These are phyloP conservation scores for Coreius guichenoti DNA, from an alignment of 2,797 vertebrate species.

Conservation along the genomic window DNA sequence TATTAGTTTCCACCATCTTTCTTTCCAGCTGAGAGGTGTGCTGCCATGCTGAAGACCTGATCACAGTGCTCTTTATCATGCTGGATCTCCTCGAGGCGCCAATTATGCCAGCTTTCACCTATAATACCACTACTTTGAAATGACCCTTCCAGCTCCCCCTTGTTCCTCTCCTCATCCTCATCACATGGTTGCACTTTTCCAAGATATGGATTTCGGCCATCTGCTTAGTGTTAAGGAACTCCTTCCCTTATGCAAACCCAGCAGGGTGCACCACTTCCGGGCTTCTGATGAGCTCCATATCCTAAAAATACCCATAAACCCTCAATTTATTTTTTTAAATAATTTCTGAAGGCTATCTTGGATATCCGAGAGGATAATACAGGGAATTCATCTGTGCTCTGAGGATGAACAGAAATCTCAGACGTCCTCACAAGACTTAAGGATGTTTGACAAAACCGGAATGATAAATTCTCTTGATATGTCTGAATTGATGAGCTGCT, in stretches of 20 bases:
- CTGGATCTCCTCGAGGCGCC: slow-evolving; percentile 46
- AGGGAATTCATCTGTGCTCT: slow-evolving; percentile 2
- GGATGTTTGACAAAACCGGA: slow-evolving; percentile 41
- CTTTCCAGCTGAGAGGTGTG: slow-evolving; percentile 24
- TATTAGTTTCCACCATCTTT: slow-evolving; percentile 53
- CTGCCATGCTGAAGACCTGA: slow-evolving; percentile 45
- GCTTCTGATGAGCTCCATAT: slow-evolving; percentile 40
- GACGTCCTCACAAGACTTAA: slow-evolving; percentile 6
- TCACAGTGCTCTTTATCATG: slow-evolving; percentile 47
- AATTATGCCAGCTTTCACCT: slow-evolving; percentile 36
- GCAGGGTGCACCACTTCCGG: slow-evolving; percentile 39
- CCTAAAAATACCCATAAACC: slow-evolving; percentile 41
- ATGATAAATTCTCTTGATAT: slow-evolving; percentile 26
- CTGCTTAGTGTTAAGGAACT: slow-evolving; percentile 49
- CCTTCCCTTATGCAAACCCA: slow-evolving; percentile 26
- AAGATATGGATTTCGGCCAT: slow-evolving; percentile 50
- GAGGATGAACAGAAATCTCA: slow-evolving; percentile 37
- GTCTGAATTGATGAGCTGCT: slow-evolving; percentile 28
- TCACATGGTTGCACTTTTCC: slow-evolving; percentile 57
- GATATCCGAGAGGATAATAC: slow-evolving; percentile 36
- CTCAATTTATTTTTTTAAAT: slow-evolving; percentile 40
- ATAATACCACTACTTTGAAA: slow-evolving; percentile 26
- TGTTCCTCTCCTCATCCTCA: slow-evolving; percentile 25
- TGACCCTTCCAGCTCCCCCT: slow-evolving; percentile 19
- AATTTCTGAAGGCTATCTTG: slow-evolving; percentile 27